These are phyloP conservation scores for Danio aesculapii DNA, from an alignment of 2,797 vertebrate genomes.

Conservation along the genomic window DNA sequence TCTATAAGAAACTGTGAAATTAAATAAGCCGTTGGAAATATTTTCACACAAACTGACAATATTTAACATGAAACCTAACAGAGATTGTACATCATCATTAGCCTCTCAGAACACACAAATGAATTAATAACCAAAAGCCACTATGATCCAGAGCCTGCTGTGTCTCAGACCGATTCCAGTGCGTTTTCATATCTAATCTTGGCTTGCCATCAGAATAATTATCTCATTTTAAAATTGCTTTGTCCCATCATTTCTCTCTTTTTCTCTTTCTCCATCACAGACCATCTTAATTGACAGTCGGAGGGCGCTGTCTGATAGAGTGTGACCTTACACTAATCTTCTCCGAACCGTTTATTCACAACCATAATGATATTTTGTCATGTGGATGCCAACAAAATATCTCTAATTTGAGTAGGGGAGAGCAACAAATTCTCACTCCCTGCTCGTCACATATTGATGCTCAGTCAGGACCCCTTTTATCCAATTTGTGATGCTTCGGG, in stretches of 20 bases:
- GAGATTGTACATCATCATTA: not conserved
- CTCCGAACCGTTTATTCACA: constrained; percentile 21
- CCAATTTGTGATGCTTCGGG: too few species aligned
- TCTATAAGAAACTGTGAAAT: too few species aligned
- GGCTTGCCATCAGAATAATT: constrained; percentile 35
- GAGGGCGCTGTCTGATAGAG: constrained; percentile 6
- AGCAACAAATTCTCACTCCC: not conserved
- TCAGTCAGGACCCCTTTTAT: too few species aligned
- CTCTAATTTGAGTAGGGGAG: not conserved
- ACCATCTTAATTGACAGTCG: constrained; percentile 49
- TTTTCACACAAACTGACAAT: not conserved
- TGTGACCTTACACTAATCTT: constrained; percentile 17
- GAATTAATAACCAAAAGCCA: not conserved
- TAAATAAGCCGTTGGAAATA: not conserved
- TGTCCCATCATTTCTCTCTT: constrained; percentile 5
- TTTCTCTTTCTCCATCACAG: constrained; percentile 14
- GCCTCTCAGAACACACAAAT: not conserved
- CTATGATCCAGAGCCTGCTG: not conserved
- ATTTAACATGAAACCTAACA: not conserved
- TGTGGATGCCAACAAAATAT: constrained; percentile 17
- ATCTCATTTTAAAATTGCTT: constrained; percentile 19
- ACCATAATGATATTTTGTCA: constrained; percentile 42
- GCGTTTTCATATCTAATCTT: constrained; percentile 28
- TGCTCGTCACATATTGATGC: too few species aligned
- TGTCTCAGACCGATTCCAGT: not conserved